These are phyloP conservation scores for Periparus ater DNA, from an alignment of 2,797 vertebrate species.

Conservation along the genomic window DNA sequence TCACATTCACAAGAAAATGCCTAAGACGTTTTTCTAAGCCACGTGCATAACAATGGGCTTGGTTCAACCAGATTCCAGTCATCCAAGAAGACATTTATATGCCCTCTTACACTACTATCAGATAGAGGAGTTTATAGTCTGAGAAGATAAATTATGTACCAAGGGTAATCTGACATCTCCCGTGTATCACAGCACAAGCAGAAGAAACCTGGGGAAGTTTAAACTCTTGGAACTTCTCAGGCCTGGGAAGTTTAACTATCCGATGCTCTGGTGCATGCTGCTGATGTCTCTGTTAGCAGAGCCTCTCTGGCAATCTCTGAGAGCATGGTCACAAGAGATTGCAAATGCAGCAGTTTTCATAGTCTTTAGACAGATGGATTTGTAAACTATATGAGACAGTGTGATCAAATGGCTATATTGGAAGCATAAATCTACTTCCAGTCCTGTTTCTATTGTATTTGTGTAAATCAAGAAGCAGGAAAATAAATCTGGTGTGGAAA, in stretches of 20 bases:
- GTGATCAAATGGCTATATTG: constrained; percentile 9
- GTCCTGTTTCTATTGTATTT: not conserved
- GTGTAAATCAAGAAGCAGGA: not conserved
- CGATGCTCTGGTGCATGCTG: not conserved
- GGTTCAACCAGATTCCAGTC: not conserved
- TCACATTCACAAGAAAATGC: not conserved
- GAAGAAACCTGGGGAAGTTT: not conserved
- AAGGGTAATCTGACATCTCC: not conserved
- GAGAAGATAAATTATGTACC: not conserved
- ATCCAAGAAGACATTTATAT: not conserved
- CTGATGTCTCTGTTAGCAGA: not conserved
- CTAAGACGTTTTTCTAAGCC: not conserved
- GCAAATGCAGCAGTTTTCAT: constrained; percentile 11
- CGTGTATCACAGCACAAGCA: not conserved
- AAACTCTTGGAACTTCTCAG: not conserved
- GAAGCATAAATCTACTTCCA: constrained; percentile 10
- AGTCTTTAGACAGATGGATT: not conserved
- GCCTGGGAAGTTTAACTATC: not conserved
- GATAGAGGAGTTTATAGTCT: not conserved
- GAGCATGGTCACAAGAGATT: not conserved
- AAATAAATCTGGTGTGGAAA: not conserved
- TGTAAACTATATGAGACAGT: not conserved
- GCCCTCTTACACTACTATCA: not conserved
- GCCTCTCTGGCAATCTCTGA: not conserved
- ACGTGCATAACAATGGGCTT: accelerated